Evolutionary conservation across 1,140 invertebrate genomes (phyloP).

Genomic region (Bombyx mandarina): DNA sequence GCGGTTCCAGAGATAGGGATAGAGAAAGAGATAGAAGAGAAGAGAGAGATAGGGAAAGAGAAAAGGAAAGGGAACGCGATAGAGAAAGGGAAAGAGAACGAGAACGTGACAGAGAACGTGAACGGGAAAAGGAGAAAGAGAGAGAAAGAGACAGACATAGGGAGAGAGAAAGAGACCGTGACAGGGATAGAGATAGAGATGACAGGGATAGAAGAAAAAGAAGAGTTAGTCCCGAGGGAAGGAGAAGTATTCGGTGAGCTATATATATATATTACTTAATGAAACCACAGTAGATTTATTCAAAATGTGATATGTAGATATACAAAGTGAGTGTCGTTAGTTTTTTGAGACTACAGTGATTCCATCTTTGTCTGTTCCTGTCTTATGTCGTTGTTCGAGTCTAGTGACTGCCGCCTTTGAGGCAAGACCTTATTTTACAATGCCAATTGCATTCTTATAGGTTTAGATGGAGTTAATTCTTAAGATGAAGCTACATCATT

Average conservation of each 20-base stretch:
- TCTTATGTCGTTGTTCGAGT: too few relatives aligned
- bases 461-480: too few relatives aligned
- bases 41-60: conserved; percentile 24
- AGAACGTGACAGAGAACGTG: conserved; percentile 32
- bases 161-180: conserved; percentile 35
- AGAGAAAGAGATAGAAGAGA: conserved; percentile 21
- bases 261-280: too few relatives aligned
- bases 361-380: too few relatives aligned
- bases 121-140: conserved; percentile 39
- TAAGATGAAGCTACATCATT: too few relatives aligned
- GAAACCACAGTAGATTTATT: too few relatives aligned
- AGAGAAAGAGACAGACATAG: conserved; percentile 35
- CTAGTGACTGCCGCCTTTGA: too few relatives aligned
- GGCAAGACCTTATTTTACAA: too few relatives aligned
- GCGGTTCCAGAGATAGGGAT: conserved; percentile 46
- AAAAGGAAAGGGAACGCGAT: conserved; percentile 36
- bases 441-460: too few relatives aligned
- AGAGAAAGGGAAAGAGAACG: conserved; percentile 26
- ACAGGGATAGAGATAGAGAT: conserved; percentile 35
- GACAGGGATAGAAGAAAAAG: conserved; percentile 68
- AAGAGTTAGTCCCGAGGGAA: conserved; percentile 48
- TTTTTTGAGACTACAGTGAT: too few relatives aligned
- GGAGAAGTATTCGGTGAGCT: conserved; percentile 52
- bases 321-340: too few relatives aligned
- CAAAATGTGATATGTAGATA: too few relatives aligned